These are phyloP conservation scores for Cataglyphis albicans DNA, from an alignment of 2,888 invertebrate species.

Conservation along the genomic window DNA sequence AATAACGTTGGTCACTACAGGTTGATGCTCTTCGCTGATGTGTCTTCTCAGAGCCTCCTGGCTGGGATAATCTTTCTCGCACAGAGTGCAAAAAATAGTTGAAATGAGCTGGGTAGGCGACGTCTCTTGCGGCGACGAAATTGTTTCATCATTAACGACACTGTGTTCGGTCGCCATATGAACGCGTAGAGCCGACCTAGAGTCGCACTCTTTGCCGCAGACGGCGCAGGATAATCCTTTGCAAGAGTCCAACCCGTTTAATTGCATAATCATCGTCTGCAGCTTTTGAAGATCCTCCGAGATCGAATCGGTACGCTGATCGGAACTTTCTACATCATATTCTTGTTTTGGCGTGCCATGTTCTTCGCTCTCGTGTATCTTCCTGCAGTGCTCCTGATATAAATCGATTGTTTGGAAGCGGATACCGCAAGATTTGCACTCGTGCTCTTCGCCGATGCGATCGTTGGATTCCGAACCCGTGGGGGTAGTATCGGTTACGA, in stretches of 20 bases:
- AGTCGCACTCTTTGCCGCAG: constrained; percentile 91
- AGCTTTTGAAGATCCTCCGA: constrained; percentile 95
- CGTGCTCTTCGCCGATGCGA: constrained; percentile 86
- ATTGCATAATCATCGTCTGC: constrained; percentile 95
- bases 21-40: constrained; percentile 88
- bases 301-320: constrained; percentile 88
- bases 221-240: constrained; percentile 88
- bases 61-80: constrained; percentile 88
- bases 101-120: constrained; percentile 76
- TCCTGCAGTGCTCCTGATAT: constrained; percentile 79
- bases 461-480: constrained; percentile 87
- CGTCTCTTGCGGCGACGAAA: constrained; percentile 80
- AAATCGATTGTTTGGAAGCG: constrained; percentile 86
- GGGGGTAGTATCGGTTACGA: constrained; percentile 89
- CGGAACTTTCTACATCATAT: constrained; percentile 83
- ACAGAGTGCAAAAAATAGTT: constrained; percentile 86
- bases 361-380: constrained; percentile 81
- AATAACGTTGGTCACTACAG: constrained; percentile 69
- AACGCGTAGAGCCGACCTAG: constrained; percentile 90
- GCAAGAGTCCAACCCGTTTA: constrained; percentile 92
- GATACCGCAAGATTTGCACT: constrained; percentile 87
- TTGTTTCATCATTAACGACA: constrained; percentile 73
- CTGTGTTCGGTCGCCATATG: constrained; percentile 91
- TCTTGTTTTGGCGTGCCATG: constrained; percentile 78
- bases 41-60: constrained; percentile 90